Evolutionary conservation across 2,113 vertebrate species (phyloP).

Genomic region (Fulica atra): DNA sequence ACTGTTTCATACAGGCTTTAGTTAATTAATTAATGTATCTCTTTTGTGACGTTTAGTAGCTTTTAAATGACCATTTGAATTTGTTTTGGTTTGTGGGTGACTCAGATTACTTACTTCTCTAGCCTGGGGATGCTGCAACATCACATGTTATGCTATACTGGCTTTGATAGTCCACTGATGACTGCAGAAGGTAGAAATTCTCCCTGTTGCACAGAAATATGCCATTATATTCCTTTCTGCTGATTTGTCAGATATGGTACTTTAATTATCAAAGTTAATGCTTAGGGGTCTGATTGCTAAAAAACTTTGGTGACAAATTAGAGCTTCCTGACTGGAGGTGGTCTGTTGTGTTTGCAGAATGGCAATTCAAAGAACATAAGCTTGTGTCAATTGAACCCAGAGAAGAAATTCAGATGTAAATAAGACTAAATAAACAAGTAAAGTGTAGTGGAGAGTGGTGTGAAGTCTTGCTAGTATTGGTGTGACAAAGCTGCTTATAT

Average conservation of each 20-base stretch:
- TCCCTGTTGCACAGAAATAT: background rate
- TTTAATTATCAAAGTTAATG: background rate
- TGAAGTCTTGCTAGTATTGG: background rate
- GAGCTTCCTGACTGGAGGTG: background rate
- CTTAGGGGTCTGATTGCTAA: background rate
- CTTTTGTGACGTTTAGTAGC: background rate
- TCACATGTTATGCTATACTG: background rate
- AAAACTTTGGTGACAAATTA: background rate
- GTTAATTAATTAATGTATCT: background rate
- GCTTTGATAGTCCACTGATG: background rate
- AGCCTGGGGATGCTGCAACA: background rate
- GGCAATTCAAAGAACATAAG: rapidly evolving
- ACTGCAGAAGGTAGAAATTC: background rate
- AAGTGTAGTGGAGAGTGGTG: background rate
- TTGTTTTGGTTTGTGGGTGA: background rate
- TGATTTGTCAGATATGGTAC: background rate
- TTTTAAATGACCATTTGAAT: background rate
- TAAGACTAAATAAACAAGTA: background rate
- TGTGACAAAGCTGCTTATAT: background rate
- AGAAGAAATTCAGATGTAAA: background rate
- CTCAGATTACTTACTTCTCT: background rate
- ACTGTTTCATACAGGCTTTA: background rate
- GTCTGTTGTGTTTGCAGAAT: background rate
- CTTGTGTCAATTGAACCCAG: background rate
- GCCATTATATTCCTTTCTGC: background rate